phyloP scores from a whole-genome alignment of 2,888 invertebrate genomes.

The Hemaris fuciformis region DNA sequence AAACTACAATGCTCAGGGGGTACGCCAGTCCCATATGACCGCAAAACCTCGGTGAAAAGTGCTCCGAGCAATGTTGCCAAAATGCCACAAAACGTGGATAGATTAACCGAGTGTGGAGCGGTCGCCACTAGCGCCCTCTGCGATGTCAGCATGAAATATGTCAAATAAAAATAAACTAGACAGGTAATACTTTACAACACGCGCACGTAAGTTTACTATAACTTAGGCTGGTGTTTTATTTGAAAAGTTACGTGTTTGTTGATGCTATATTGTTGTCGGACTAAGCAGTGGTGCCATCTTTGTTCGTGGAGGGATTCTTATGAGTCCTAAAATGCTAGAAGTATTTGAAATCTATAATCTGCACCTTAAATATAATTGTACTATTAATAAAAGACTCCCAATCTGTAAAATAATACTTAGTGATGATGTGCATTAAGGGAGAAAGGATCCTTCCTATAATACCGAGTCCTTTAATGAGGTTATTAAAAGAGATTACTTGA shows the following conservation, averaged over 20 bases:
- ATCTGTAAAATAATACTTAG: too few species aligned
- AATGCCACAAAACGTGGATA: neutral
- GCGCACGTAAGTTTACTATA: constrained; percentile 1
- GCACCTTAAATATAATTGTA: too few species aligned
- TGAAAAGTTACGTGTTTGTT: neutral
- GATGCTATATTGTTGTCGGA: constrained; percentile 1
- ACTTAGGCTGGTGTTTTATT: neutral
- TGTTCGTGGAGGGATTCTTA: neutral
- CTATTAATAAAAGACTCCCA: too few species aligned
- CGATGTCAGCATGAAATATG: neutral
- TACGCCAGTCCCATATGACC: neutral
- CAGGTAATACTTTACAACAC: constrained; percentile 1
- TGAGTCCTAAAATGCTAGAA: neutral
- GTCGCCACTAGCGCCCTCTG: neutral
- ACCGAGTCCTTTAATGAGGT: too few species aligned
- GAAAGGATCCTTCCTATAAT: too few species aligned
- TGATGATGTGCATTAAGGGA: too few species aligned
- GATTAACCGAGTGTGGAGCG: neutral
- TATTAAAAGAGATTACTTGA: too few species aligned
- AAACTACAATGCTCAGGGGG: constrained; percentile 2
- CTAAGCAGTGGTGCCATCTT: neutral
- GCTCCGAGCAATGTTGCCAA: neutral
- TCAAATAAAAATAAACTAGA: constrained; percentile 7
- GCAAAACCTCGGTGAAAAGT: constrained; percentile 1
- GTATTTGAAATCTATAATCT: too few species aligned